A percentile compares a stretch with the other conserved stretches of the same genome.
These are phyloP conservation scores for Drosophila azteca DNA, from an alignment of 1,140 invertebrate species.

Conservation along the genomic window DNA sequence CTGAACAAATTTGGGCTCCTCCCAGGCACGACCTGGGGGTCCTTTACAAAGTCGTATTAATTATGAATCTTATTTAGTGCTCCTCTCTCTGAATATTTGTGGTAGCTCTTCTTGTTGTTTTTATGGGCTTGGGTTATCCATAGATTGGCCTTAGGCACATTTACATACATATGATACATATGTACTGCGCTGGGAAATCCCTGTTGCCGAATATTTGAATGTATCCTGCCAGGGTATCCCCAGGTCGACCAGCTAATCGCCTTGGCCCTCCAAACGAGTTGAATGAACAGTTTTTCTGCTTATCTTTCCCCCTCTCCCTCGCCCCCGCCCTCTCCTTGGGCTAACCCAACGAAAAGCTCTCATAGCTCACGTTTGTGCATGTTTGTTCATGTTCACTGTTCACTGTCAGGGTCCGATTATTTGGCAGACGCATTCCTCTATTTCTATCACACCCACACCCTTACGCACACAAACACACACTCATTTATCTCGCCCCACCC, in stretches of 20 bases:
- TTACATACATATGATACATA: not conserved
- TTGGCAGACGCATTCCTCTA: conserved; percentile 6
- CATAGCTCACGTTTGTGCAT: conserved; percentile 5
- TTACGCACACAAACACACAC: not conserved
- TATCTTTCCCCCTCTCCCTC: not conserved
- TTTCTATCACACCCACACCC: not conserved
- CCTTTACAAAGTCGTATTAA: conserved; percentile 41
- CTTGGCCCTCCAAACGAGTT: not conserved
- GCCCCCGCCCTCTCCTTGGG: not conserved
- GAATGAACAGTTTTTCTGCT: conserved; percentile 4
- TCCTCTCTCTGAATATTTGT: conserved; percentile 10
- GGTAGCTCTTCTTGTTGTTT: conserved; percentile 14
- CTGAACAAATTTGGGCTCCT: conserved; percentile 50
- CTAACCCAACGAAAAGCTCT: conserved; percentile 17
- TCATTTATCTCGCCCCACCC: not conserved
- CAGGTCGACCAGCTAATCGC: no score
- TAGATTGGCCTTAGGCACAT: conserved; percentile 1
- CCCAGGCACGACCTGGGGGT: not conserved
- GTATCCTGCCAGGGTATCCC: not conserved
- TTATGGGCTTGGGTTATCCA: not conserved
- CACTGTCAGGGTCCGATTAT: conserved; percentile 20
- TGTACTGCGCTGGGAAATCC: no score
- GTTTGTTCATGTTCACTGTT: conserved; percentile 12
- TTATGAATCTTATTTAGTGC: conserved; percentile 51
- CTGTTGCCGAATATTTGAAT: not conserved